These are phyloP conservation scores for Capra hircus DNA, from an alignment of 2,113 vertebrate genomes.

Conservation along the genomic window DNA sequence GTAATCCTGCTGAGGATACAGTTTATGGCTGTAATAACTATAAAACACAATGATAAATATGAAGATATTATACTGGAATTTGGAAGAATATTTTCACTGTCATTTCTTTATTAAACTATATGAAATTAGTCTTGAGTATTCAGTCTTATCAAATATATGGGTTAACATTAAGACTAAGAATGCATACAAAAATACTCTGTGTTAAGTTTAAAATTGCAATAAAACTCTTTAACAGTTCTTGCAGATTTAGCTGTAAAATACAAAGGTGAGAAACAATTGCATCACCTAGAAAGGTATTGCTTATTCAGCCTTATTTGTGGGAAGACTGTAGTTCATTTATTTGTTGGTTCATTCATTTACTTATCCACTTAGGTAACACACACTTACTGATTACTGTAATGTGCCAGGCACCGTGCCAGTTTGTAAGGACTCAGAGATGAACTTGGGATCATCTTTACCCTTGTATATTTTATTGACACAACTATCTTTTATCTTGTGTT, in stretches of 20 bases:
- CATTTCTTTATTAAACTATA: constrained; percentile 26
- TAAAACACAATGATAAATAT: constrained; percentile 41
- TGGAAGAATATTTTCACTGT: constrained; percentile 29
- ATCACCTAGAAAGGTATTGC: not conserved
- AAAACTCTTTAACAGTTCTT: not conserved
- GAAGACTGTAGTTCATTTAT: not conserved
- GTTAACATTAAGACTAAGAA: constrained; percentile 28
- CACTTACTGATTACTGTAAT: not conserved
- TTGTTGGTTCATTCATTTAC: not conserved
- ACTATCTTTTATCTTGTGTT: not conserved
- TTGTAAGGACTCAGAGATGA: not conserved
- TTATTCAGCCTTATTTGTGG: not conserved
- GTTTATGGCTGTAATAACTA: constrained; percentile 15
- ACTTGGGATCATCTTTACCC: not conserved
- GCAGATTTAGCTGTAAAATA: not conserved
- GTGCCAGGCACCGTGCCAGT: not conserved
- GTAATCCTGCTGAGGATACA: constrained; percentile 5
- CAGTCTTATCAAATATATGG: not conserved
- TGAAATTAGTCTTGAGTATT: not conserved
- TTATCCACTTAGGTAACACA: not conserved
- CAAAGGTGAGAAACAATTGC: constrained; percentile 14
- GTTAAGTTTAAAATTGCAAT: not conserved
- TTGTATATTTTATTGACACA: not conserved
- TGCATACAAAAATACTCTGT: not conserved
- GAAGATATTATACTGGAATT: constrained; percentile 28